Percentiles rank a stretch among this genome's conserved stretches.
phyloP scores from a whole-genome alignment of 2,888 invertebrate genomes.

The Pristionchus exspectatus region DNA sequence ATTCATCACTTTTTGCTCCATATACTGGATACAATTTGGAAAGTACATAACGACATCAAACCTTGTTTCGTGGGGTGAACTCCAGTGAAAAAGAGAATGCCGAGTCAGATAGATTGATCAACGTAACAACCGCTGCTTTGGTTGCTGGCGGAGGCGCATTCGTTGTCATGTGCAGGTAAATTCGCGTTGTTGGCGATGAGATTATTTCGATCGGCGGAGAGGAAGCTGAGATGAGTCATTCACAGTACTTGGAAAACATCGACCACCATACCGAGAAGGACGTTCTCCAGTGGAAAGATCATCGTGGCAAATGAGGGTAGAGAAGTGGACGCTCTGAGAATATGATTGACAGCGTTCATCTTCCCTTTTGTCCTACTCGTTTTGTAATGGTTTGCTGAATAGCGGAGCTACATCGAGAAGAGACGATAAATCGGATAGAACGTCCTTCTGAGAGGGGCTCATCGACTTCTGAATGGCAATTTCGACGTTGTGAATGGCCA shows the following conservation, averaged over 20 bases:
- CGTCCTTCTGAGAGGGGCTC: slow-evolving; percentile 36
- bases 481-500: not conserved
- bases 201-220: slow-evolving; percentile 48
- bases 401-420: slow-evolving; percentile 37
- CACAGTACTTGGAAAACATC: not conserved
- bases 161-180: slow-evolving; percentile 5
- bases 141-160: slow-evolving; percentile 6
- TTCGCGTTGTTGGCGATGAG: slow-evolving; percentile 1
- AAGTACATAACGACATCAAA: not conserved
- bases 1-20: not conserved
- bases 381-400: not conserved
- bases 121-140: not conserved
- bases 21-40: not conserved
- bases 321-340: not conserved
- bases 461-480: slow-evolving; percentile 42
- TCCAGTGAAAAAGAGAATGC: not conserved
- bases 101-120: slow-evolving; percentile 24
- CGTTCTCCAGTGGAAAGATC: slow-evolving; percentile 21
- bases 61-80: slow-evolving; percentile 3
- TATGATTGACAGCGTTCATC: not conserved
- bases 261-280: slow-evolving; percentile 17
- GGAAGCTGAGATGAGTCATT: not conserved
- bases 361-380: not conserved
- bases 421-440: slow-evolving; percentile 52
- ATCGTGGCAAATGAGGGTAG: slow-evolving; percentile 4